A percentile compares a stretch with the other conserved stretches of the same genome.
Conservation (phyloP, 2,797 vertebrate genomes). For the Mionectes olivaceus region DNA sequence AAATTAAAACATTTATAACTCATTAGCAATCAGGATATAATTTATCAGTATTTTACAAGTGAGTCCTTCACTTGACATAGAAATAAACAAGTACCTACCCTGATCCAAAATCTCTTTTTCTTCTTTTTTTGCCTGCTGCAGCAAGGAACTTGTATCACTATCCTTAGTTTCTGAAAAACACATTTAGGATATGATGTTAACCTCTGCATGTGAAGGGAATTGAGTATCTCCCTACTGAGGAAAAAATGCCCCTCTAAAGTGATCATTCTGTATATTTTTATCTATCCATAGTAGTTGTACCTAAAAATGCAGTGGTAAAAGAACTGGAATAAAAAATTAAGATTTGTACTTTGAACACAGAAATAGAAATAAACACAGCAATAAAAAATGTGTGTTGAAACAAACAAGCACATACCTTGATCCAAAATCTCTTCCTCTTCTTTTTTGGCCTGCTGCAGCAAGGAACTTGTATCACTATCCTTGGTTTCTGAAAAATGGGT, state of each 20-base stretch:
- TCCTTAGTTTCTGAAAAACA: slow-evolving; percentile 71
- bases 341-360: background rate
- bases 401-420: slow-evolving; percentile 82
- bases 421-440: slow-evolving; percentile 82
- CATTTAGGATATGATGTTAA: slow-evolving; percentile 30
- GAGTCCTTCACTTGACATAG: background rate
- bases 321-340: background rate
- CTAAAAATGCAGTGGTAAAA: background rate
- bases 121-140: slow-evolving; percentile 78
- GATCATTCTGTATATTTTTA: background rate
- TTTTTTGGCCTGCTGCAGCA: slow-evolving; percentile 75
- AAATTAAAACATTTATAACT: background rate
- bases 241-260: background rate
- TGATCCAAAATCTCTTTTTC: slow-evolving; percentile 84
- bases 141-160: slow-evolving; percentile 65
- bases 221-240: background rate
- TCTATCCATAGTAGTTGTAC: background rate
- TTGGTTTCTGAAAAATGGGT: slow-evolving; percentile 70
- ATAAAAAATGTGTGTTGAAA: background rate
- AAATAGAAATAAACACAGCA: background rate
- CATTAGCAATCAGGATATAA: background rate
- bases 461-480: slow-evolving; percentile 69
- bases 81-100: slow-evolving; percentile 80
- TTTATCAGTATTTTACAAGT: background rate
- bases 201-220: background rate